phyloP scores from a whole-genome alignment of 2,888 invertebrate genomes.

The Resseliella maxima region DNA sequence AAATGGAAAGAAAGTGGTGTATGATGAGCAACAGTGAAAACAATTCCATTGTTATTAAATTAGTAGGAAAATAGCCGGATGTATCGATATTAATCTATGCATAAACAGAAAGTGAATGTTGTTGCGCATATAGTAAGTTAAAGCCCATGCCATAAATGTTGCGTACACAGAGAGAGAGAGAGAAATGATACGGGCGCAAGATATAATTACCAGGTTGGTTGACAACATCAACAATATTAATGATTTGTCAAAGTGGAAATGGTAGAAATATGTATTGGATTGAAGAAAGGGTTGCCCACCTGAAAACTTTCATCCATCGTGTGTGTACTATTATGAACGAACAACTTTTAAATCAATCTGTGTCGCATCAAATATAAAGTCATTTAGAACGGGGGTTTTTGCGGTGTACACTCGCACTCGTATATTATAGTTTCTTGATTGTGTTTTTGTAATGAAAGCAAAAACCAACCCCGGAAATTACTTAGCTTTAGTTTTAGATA shows the following conservation, averaged over 20 bases:
- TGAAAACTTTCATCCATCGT: neutral
- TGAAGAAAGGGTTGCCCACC: constrained; percentile 41
- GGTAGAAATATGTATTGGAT: neutral
- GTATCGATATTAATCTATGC: neutral
- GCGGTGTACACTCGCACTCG: neutral
- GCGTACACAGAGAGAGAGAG: neutral
- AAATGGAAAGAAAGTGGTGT: too few species aligned
- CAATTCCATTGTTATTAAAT: neutral
- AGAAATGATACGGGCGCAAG: constrained; percentile 24
- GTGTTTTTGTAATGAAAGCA: neutral
- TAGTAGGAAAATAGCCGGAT: constrained; percentile 19
- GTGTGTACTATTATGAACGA: neutral
- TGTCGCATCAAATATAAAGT: constrained; percentile 16
- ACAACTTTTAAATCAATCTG: constrained; percentile 28
- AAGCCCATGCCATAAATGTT: neutral
- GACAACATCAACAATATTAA: constrained; percentile 32
- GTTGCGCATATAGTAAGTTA: too few species aligned
- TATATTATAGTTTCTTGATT: neutral
- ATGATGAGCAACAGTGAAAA: neutral
- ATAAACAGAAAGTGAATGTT: neutral
- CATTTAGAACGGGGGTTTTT: neutral
- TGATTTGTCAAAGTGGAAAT: constrained; percentile 32
- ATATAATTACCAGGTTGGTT: neutral
- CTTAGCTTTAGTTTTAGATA: neutral
- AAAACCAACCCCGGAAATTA: constrained; percentile 37